A percentile compares a stretch with the other conserved stretches of the same genome.
Evolutionary conservation across 2,113 vertebrate genomes (phyloP).

Genomic region (Podarcis cretensis): DNA sequence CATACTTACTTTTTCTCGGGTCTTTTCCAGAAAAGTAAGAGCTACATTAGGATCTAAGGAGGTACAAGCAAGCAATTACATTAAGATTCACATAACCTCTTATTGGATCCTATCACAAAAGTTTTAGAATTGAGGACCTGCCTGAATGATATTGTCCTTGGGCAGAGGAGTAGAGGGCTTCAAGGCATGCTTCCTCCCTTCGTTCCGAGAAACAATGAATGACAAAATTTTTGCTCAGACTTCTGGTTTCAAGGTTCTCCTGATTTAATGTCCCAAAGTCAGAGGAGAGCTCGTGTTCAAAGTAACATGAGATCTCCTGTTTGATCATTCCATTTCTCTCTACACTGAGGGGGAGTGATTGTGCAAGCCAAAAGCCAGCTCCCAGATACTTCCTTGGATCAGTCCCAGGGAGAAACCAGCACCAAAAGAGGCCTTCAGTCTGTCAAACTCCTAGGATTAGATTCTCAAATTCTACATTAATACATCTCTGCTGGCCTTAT

Average conservation of each 20-base stretch:
- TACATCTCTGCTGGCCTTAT: not conserved
- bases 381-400: not conserved
- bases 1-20: slow-evolving; percentile 88
- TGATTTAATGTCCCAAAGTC: not conserved
- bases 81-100: not conserved
- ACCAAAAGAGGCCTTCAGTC: not conserved
- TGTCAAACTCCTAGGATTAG: too few species aligned
- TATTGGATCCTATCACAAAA: rapidly evolving
- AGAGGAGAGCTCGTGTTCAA: not conserved
- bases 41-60: slow-evolving; percentile 88
- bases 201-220: not conserved
- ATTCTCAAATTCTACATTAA: not conserved
- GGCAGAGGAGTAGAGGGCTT: not conserved
- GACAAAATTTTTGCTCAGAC: not conserved
- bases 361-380: not conserved
- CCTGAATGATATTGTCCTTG: not conserved
- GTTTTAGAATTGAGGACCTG: rapidly evolving
- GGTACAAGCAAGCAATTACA: not conserved
- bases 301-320: not conserved
- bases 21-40: slow-evolving; percentile 95
- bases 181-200: not conserved
- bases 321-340: not conserved
- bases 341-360: not conserved
- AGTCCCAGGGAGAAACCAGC: not conserved
- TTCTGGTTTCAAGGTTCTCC: not conserved